A percentile compares a stretch with the other conserved stretches of the same genome.
These are phyloP conservation scores for Anseranas semipalmata DNA, from an alignment of 2,113 vertebrate species.

Conservation along the genomic window DNA sequence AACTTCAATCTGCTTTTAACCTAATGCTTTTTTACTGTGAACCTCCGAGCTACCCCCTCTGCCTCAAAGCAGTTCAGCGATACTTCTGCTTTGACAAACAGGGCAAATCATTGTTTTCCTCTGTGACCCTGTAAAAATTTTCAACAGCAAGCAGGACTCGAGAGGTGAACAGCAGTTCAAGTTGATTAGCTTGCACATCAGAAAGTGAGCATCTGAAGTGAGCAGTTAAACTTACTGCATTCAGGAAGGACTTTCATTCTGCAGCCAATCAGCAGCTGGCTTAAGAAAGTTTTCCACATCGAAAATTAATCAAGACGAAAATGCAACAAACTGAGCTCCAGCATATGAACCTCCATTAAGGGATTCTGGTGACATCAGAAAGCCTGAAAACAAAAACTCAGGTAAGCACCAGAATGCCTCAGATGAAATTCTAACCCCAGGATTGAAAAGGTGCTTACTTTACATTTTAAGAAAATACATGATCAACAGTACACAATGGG, in stretches of 20 bases:
- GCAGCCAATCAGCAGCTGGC: neutral
- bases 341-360: neutral
- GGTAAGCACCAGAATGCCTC: neutral
- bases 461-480: neutral
- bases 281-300: slow-evolving; percentile 1
- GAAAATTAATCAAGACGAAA: slow-evolving; percentile 54
- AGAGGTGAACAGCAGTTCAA: slow-evolving; percentile 28
- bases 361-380: slow-evolving; percentile 20
- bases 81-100: neutral
- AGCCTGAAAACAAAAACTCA: slow-evolving; percentile 10
- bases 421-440: neutral
- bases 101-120: neutral
- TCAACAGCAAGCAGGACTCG: neutral
- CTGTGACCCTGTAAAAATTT: neutral
- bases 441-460: neutral
- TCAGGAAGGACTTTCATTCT: neutral
- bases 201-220: slow-evolving; percentile 9
- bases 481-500: neutral
- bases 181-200: neutral
- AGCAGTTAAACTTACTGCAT: neutral
- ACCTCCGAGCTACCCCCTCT: neutral
- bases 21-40: neutral
- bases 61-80: neutral
- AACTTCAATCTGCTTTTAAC: slow-evolving; percentile 4
- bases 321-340: neutral